These are phyloP conservation scores for Cyanoderma ruficeps DNA, from an alignment of 2,113 vertebrate genomes.

Conservation along the genomic window DNA sequence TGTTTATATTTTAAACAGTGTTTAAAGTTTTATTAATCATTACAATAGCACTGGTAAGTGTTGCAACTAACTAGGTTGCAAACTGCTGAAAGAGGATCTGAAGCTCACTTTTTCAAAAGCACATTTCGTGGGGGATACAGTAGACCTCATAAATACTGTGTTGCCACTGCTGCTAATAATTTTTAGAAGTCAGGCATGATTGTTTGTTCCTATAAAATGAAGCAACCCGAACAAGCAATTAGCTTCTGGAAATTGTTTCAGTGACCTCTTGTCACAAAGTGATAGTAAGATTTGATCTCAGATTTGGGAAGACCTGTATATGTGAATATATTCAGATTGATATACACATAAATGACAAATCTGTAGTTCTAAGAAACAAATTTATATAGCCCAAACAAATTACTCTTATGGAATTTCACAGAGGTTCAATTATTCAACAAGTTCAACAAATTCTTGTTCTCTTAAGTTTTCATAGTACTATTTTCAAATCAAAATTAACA, in stretches of 20 bases:
- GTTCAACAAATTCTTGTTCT: not conserved
- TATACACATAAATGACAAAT: not conserved
- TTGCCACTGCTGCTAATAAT: not conserved
- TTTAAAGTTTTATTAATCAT: not conserved
- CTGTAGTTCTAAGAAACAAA: not conserved
- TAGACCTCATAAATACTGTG: not conserved
- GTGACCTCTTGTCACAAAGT: not conserved
- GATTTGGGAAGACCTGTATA: not conserved
- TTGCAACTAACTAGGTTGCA: not conserved
- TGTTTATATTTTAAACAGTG: not conserved
- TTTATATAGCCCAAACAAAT: not conserved
- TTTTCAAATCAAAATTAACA: not conserved
- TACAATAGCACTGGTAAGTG: not conserved
- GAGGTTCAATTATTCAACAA: not conserved
- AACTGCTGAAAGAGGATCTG: not conserved
- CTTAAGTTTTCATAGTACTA: not conserved
- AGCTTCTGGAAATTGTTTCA: not conserved
- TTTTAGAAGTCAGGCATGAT: not conserved
- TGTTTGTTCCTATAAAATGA: not conserved
- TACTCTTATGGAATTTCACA: not conserved
- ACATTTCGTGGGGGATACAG: rapidly evolving
- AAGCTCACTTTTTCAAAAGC: not conserved
- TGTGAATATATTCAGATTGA: not conserved
- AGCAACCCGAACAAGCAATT: not conserved
- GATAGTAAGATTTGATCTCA: not conserved